phyloP scores from a whole-genome alignment of 1,140 invertebrate species.

The Temnothorax nylanderi region DNA sequence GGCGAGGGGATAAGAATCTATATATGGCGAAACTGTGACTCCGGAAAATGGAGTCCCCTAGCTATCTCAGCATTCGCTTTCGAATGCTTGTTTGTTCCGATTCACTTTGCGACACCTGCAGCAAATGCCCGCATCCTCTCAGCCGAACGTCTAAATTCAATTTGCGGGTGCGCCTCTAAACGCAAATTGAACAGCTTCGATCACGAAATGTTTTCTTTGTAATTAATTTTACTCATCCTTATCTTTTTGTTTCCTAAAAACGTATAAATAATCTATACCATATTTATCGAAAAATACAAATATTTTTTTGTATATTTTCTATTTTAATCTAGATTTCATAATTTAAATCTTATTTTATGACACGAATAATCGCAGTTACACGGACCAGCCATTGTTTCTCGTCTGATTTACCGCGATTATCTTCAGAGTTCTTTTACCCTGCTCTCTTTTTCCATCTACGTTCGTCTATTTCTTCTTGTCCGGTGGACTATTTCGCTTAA shows the following conservation, averaged over 20 bases:
- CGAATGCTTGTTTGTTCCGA: conserved; percentile 29
- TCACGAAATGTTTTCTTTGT: background rate
- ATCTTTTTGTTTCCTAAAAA: background rate
- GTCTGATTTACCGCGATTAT: background rate
- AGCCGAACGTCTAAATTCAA: conserved; percentile 21
- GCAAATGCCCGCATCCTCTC: conserved; percentile 13
- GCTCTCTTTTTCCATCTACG: background rate
- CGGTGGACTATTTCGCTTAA: background rate
- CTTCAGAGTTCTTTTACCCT: background rate
- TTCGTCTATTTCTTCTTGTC: background rate
- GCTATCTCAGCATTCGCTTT: conserved; percentile 61
- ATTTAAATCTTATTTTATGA: background rate
- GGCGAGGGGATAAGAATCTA: conserved; percentile 74
- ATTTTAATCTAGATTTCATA: background rate
- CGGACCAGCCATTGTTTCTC: background rate
- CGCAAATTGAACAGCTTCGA: background rate
- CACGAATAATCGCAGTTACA: background rate
- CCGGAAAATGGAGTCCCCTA: conserved; percentile 79
- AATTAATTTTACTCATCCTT: background rate
- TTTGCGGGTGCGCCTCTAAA: background rate
- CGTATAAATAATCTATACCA: background rate
- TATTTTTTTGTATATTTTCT: background rate
- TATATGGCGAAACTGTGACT: conserved; percentile 77
- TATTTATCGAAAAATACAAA: background rate
- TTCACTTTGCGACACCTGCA: conserved; percentile 52